A percentile compares a stretch with the other conserved stretches of the same genome.
These are phyloP conservation scores for Holothuria scabra DNA, from an alignment of 53 echinoderm and acorn worm species.

Conservation along the genomic window DNA sequence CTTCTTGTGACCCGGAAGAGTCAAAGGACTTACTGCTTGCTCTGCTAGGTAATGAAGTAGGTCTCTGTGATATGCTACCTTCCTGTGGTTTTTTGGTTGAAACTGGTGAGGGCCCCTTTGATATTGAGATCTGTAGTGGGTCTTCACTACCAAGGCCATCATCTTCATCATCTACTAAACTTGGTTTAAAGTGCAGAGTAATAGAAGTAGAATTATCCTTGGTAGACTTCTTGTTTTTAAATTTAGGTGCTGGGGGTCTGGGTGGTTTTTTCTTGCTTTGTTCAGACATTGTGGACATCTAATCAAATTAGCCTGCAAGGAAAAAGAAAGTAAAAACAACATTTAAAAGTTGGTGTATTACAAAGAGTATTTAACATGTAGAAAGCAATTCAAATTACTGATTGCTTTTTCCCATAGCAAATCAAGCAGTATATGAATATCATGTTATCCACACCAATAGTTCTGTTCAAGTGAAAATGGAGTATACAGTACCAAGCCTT, in stretches of 20 bases:
- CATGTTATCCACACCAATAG: no score
- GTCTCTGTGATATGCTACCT: conserved; percentile 23
- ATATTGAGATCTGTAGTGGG: conserved; percentile 40
- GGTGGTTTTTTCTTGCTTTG: conserved; percentile 79
- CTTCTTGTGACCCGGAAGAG: conserved; percentile 3
- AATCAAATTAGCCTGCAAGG: no score
- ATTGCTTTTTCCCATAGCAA: no score
- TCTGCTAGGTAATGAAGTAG: conserved; percentile 37
- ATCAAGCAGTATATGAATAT: no score
- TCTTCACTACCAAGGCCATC: conserved; percentile 43
- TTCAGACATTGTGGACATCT: no score
- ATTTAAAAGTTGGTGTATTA: no score
- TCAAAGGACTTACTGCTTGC: conserved; percentile 20
- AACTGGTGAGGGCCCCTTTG: conserved; percentile 13
- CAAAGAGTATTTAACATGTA: no score
- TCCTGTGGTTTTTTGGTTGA: conserved; percentile 16
- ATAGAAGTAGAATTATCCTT: conserved; percentile 66
- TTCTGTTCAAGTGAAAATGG: no score
- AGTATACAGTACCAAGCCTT: no score
- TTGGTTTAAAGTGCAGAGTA: conserved; percentile 70
- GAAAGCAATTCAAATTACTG: no score
- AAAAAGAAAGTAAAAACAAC: no score
- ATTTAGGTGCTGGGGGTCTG: conserved; percentile 79
- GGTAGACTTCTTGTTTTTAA: conserved; percentile 34
- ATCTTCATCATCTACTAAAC: conserved; percentile 74